phyloP scores from a whole-genome alignment of 1,140 invertebrate genomes.

The Lordiphosa clarofinis region DNA sequence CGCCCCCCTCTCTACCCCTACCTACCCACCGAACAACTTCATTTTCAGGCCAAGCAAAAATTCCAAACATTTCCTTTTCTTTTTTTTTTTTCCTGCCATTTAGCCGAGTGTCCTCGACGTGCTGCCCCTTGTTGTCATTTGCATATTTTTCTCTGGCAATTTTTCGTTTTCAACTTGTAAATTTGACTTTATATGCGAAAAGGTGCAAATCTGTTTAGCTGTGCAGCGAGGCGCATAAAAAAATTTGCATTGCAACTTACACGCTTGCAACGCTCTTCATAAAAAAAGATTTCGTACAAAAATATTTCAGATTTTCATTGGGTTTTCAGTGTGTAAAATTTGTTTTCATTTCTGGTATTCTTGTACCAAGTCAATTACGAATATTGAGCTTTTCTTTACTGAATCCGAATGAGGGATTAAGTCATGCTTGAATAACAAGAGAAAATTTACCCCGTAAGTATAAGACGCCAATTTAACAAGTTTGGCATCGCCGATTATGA shows the following conservation, averaged over 20 bases:
- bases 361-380: too few relatives aligned
- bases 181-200: conserved; percentile 63
- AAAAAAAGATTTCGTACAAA: too few relatives aligned
- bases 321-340: neutral
- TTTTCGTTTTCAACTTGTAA: conserved; percentile 63
- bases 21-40: conserved; percentile 42
- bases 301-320: neutral
- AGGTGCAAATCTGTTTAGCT: conserved; percentile 73
- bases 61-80: neutral
- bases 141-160: conserved; percentile 69
- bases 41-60: conserved; percentile 49
- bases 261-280: neutral
- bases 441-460: too few relatives aligned
- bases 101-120: conserved; percentile 3
- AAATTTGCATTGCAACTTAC: conserved; percentile 57
- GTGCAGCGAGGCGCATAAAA: conserved; percentile 41
- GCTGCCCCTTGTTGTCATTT: conserved; percentile 35
- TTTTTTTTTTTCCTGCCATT: neutral
- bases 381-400: too few relatives aligned
- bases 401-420: too few relatives aligned
- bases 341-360: too few relatives aligned
- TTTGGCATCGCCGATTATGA: too few relatives aligned
- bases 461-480: too few relatives aligned
- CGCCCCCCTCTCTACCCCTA: too few relatives aligned
- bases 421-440: too few relatives aligned